Conservation (phyloP, 2,888 invertebrate species). For the Lissocephala sabroskyi region DNA sequence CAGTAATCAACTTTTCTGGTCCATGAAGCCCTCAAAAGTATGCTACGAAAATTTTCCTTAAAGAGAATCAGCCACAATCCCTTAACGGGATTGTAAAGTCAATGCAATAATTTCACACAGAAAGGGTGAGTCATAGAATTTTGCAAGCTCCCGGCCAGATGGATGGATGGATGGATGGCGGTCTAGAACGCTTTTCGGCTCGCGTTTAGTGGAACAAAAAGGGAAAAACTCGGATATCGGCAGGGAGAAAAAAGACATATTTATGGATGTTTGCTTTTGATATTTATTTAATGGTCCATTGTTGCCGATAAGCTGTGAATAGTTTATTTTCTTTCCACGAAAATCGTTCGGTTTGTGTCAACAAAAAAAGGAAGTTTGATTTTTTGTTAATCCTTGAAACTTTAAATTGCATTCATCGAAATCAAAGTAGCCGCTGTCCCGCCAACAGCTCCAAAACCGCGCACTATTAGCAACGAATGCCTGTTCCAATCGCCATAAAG, state of each 20-base stretch:
- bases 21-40: too few relatives aligned
- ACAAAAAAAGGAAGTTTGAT: not conserved
- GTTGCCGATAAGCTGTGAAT: constrained; percentile 57
- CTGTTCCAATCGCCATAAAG: constrained; percentile 91
- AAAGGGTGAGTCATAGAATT: too few relatives aligned
- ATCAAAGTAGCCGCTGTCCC: constrained; percentile 11
- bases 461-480: constrained; percentile 81
- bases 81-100: too few relatives aligned
- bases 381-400: constrained; percentile 3
- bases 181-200: too few relatives aligned
- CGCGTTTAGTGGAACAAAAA: too few relatives aligned
- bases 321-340: constrained; percentile 29
- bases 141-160: too few relatives aligned
- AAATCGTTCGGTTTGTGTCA: constrained; percentile 14
- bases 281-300: constrained; percentile 60
- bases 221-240: too few relatives aligned
- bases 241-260: constrained; percentile 43
- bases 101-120: too few relatives aligned
- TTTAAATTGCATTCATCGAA: not conserved
- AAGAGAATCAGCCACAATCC: too few relatives aligned
- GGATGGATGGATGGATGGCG: too few relatives aligned
- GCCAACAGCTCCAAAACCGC: constrained; percentile 23
- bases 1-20: too few relatives aligned
- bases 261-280: constrained; percentile 56
- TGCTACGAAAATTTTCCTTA: too few relatives aligned